Conservation (phyloP, 53 echinoderm and acorn worm genomes). For the Antedon mediterranea region DNA sequence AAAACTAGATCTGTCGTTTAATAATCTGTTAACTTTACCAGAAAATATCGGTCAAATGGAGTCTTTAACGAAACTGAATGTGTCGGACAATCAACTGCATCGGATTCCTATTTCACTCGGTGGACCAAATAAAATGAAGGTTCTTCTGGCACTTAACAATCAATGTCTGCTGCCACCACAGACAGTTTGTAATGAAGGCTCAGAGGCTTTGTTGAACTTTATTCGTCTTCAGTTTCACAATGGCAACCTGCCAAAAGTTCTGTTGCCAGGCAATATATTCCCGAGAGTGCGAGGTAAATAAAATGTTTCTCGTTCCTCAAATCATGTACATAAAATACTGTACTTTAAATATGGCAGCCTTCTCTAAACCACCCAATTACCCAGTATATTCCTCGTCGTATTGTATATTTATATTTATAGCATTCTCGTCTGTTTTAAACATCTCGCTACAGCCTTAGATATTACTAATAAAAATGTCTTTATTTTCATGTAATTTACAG, state of each 20-base stretch:
- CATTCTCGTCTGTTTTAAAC: neutral
- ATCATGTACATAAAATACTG: too few relatives aligned
- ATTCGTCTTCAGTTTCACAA: conserved; percentile 57
- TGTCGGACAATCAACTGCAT: conserved; percentile 50
- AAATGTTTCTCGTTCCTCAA: too few relatives aligned
- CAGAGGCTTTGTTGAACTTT: conserved; percentile 38
- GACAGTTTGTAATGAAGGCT: conserved; percentile 59
- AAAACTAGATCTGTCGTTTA: conserved; percentile 49
- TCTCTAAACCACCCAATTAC: too few relatives aligned
- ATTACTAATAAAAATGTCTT: neutral
- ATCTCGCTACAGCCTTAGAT: too few relatives aligned
- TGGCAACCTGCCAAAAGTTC: conserved; percentile 37
- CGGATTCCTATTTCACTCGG: conserved; percentile 44
- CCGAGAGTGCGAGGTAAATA: conserved; percentile 73
- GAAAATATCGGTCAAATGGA: conserved; percentile 62
- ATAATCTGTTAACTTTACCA: conserved; percentile 41
- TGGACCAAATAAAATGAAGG: conserved; percentile 25
- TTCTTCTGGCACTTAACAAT: conserved; percentile 49
- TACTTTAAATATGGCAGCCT: neutral
- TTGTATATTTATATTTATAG: too few relatives aligned
- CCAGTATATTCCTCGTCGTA: too few relatives aligned
- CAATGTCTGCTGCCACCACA: conserved; percentile 47
- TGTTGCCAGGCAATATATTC: conserved; percentile 46
- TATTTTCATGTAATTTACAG: conserved; percentile 17
- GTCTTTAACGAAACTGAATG: conserved; percentile 43